Percentiles rank a stretch among this genome's conserved stretches.
Evolutionary conservation across 2,113 vertebrate species (phyloP).

Genomic region (Tautogolabrus adspersus): DNA sequence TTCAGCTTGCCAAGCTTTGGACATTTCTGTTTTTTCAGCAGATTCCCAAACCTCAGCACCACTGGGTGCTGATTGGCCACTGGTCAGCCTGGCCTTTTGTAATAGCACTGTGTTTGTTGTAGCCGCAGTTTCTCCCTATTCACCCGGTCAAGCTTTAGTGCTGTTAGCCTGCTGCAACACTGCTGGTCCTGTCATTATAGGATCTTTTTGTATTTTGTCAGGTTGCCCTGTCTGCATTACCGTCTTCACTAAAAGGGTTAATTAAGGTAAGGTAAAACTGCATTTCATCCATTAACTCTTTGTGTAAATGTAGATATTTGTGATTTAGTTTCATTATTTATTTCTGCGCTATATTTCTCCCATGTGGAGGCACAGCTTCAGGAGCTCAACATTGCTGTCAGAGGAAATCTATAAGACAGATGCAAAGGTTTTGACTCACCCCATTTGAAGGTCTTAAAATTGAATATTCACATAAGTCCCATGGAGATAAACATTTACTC

Average conservation of each 20-base stretch:
- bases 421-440: neutral
- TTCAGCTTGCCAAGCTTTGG: conserved; percentile 67
- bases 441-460: neutral
- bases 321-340: conserved; percentile 1
- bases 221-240: conserved; percentile 54
- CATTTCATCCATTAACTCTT: neutral
- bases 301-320: neutral
- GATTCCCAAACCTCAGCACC: conserved; percentile 81
- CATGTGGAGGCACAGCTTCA: neutral
- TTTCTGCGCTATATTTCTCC: neutral
- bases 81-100: conserved; percentile 64
- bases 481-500: neutral
- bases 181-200: conserved; percentile 66
- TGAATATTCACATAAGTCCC: neutral
- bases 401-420: neutral
- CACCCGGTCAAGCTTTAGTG: conserved; percentile 59
- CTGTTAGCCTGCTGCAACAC: conserved; percentile 70
- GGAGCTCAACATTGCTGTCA: no score
- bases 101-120: conserved; percentile 55
- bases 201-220: conserved; percentile 66
- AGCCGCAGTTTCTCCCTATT: conserved; percentile 57
- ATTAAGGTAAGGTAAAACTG: conserved; percentile 71
- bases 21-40: conserved; percentile 84
- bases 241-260: conserved; percentile 44
- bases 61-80: conserved; percentile 74